Evolutionary conservation across 2,113 vertebrate species (phyloP).

Genomic region (Agelaius tricolor): DNA sequence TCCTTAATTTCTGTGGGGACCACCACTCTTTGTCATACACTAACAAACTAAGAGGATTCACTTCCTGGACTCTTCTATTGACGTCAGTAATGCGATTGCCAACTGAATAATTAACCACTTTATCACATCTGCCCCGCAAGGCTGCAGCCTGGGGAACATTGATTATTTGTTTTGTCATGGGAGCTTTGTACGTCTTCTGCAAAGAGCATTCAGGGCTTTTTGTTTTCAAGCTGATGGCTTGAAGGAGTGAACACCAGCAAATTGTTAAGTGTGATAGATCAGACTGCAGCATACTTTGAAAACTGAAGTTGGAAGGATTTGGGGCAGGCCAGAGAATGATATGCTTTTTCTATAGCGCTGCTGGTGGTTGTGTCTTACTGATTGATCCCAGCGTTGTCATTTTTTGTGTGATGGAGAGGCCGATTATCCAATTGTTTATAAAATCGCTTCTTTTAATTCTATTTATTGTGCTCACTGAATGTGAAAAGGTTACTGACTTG

Average conservation of each 20-base stretch:
- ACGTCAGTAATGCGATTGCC: slow-evolving; percentile 77
- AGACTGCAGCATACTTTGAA: background rate
- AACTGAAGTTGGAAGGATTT: background rate
- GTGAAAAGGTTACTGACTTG: slow-evolving; percentile 48
- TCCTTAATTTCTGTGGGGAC: slow-evolving; percentile 45
- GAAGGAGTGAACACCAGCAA: background rate
- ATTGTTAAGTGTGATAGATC: background rate
- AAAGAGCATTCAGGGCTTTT: background rate
- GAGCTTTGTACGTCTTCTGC: background rate
- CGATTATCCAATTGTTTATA: slow-evolving; percentile 35
- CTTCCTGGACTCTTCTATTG: slow-evolving; percentile 67
- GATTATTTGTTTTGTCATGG: slow-evolving; percentile 33
- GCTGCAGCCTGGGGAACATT: slow-evolving; percentile 12
- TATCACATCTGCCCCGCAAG: slow-evolving; percentile 49
- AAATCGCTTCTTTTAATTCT: slow-evolving; percentile 16
- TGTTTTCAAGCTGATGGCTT: background rate
- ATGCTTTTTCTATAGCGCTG: background rate
- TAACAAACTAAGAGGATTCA: slow-evolving; percentile 65
- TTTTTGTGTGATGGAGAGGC: background rate
- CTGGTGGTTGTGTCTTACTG: background rate
- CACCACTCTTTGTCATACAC: slow-evolving; percentile 47
- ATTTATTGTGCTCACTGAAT: slow-evolving; percentile 21
- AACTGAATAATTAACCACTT: slow-evolving; percentile 68
- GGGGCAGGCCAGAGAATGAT: background rate
- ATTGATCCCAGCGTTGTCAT: background rate